Conservation (phyloP, 2,888 invertebrate species). For the Prosapia bicincta region DNA sequence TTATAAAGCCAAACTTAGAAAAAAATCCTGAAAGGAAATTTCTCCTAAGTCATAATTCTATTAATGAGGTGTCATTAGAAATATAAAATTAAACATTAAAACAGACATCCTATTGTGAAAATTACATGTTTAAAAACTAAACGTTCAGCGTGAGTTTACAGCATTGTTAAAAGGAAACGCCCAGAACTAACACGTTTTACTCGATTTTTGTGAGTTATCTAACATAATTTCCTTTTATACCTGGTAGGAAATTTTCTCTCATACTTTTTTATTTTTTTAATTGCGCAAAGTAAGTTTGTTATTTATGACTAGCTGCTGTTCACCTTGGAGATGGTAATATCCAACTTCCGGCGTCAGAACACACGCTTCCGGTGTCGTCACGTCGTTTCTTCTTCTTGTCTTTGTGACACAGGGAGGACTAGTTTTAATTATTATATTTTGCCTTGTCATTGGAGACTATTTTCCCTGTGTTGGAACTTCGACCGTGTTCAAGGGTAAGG, state of each 20-base stretch:
- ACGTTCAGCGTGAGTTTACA: no score
- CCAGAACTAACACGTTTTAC: no score
- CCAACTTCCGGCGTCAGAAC: constrained; percentile 18
- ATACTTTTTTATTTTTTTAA: constrained; percentile 20
- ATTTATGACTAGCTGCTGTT: constrained; percentile 22
- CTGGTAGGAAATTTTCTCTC: not conserved
- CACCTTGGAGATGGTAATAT: constrained; percentile 26
- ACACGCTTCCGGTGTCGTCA: constrained; percentile 21
- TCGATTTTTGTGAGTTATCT: no score
- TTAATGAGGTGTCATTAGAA: no score
- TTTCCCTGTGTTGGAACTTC: not conserved
- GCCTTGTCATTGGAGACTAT: not conserved
- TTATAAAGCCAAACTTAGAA: no score
- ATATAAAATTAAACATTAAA: no score
- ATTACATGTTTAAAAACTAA: no score
- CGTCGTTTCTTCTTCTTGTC: constrained; percentile 8
- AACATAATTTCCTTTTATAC: no score
- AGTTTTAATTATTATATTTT: not conserved
- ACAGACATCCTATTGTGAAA: no score
- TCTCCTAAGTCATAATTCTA: no score
- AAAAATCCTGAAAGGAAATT: no score
- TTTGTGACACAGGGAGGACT: constrained; percentile 17
- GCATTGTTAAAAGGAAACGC: no score
- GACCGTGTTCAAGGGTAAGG: not conserved
- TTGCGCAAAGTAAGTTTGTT: constrained; percentile 16